These are phyloP conservation scores for Athene noctua DNA, from an alignment of 2,113 vertebrate genomes.

Conservation along the genomic window DNA sequence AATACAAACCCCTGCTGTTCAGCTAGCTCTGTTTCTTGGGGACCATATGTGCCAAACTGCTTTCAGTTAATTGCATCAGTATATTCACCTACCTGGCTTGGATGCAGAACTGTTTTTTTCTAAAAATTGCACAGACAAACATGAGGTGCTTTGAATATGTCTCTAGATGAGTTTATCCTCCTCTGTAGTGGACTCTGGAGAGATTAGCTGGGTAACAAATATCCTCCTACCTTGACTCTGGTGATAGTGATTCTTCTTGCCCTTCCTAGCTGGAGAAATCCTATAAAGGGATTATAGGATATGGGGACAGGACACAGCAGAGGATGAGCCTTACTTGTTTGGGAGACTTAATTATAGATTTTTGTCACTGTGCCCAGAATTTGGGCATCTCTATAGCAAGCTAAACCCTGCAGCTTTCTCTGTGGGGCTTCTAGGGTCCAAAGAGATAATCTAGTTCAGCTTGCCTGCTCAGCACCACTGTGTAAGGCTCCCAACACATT, in stretches of 20 bases:
- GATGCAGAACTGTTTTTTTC: neutral
- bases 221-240: neutral
- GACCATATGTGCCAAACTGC: constrained; percentile 52
- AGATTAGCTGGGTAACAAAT: neutral
- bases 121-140: neutral
- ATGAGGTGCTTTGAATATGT: neutral
- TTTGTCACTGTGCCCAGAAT: neutral
- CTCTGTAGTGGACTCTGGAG: neutral
- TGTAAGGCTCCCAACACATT: neutral
- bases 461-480: accelerated
- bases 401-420: neutral
- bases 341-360: neutral
- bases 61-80: constrained; percentile 18
- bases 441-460: neutral
- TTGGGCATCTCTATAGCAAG: neutral
- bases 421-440: neutral
- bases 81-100: neutral
- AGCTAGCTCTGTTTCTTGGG: neutral
- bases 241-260: neutral
- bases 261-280: neutral
- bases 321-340: neutral
- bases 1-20: constrained; percentile 19
- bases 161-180: neutral
- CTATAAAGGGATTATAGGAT: constrained; percentile 29
- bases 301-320: neutral